These are phyloP conservation scores for Gonatopus flavifemur DNA, from an alignment of 1,140 invertebrate species.

Conservation along the genomic window DNA sequence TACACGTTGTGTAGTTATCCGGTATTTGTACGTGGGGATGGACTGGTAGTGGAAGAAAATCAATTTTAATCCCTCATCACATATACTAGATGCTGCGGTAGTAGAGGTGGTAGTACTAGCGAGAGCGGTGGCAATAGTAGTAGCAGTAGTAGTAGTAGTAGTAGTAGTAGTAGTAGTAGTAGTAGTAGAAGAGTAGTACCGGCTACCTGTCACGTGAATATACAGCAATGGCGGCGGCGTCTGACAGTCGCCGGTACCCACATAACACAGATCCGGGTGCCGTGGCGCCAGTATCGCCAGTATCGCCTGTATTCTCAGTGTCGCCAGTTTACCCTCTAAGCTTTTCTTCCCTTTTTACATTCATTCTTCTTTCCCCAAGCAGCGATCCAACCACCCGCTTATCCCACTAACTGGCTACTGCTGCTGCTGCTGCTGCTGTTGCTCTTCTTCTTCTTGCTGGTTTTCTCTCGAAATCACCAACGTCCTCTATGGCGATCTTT, in stretches of 20 bases:
- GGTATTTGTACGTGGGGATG: too few relatives aligned
- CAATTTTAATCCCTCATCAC: too few relatives aligned
- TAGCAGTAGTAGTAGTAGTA: not conserved
- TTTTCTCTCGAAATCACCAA: conserved; percentile 14
- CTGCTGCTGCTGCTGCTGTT: too few relatives aligned
- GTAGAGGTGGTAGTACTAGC: not conserved
- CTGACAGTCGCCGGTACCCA: conserved; percentile 26
- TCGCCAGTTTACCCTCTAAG: too few relatives aligned
- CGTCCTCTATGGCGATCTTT: too few relatives aligned
- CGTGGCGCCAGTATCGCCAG: conserved; percentile 31
- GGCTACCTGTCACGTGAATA: conserved; percentile 35
- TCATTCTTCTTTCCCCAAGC: conserved; percentile 20
- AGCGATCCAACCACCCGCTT: too few relatives aligned
- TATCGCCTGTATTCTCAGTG: too few relatives aligned
- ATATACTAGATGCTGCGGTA: too few relatives aligned
- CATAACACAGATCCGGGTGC: conserved; percentile 26
- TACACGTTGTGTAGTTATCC: too few relatives aligned
- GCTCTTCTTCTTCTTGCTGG: not conserved
- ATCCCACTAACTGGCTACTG: too few relatives aligned
- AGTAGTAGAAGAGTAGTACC: too few relatives aligned
- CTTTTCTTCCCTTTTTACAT: not conserved
- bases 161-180: conserved; percentile 10
- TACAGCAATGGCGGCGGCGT: conserved; percentile 27
- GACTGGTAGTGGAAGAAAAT: too few relatives aligned
- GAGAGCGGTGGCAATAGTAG: not conserved